These are phyloP conservation scores for Phylloscopus collybita DNA, from an alignment of 2,797 vertebrate genomes.

Conservation along the genomic window DNA sequence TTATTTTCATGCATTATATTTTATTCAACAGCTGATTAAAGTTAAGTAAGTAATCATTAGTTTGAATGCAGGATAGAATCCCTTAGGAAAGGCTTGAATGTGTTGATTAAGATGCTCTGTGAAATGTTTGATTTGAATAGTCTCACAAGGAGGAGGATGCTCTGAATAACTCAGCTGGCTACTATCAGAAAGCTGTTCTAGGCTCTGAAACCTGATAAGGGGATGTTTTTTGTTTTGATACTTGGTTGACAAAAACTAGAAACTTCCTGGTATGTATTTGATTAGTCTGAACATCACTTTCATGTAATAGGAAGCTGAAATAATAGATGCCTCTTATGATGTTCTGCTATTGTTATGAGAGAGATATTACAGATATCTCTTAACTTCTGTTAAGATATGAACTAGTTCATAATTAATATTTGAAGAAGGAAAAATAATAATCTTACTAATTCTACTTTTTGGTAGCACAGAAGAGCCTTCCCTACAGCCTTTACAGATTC, in stretches of 20 bases:
- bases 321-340: not conserved
- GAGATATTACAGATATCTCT: not conserved
- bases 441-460: not conserved
- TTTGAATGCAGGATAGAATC: not conserved
- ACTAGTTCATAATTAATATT: not conserved
- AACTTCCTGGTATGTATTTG: not conserved
- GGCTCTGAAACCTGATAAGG: not conserved
- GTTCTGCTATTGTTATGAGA: not conserved
- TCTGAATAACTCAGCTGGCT: not conserved
- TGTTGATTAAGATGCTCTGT: constrained; percentile 11
- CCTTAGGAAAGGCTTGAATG: not conserved
- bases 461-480: not conserved
- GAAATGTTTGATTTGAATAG: not conserved
- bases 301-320: not conserved
- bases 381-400: not conserved
- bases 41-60: not conserved
- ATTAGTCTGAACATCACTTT: not conserved
- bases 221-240: not conserved
- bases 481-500: not conserved
- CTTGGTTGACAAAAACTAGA: not conserved
- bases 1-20: not conserved
- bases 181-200: not conserved
- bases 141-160: not conserved
- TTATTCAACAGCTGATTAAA: not conserved
- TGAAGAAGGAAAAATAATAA: not conserved